Base-by-base conservation (phyloP, 2,797 vertebrate species). In the Lindbergichthys nudifrons region DNA sequence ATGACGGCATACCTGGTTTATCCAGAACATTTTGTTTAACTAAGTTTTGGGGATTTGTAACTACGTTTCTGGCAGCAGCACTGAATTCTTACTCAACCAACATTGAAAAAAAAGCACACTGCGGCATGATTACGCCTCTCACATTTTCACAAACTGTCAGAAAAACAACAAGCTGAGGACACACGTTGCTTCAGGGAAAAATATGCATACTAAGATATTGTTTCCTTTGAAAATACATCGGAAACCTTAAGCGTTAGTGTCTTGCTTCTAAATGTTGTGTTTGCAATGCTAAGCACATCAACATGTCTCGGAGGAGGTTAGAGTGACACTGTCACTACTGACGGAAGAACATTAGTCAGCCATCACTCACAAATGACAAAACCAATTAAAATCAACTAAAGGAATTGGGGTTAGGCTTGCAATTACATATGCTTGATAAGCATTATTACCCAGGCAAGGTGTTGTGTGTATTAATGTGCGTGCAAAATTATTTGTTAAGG, bases 201-300 rank as follows among this genome's bases (percentile, higher is more conserved):
- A 93, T 91, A 90, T 93, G 92, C 89, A 86, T 82, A 83, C 83
- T 83, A 79, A 88, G 90, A 93, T 92, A 92, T 91, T 91, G 92
- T 91, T 88, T 88, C 83, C 83, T 88, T 91, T 90, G 88, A 92
- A 92, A 90, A 89, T 78, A 83, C 86, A 84, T 84, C 18, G 80
- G 81, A 89, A 87, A 92, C 83, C 80, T 82, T 83, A 81, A 74
- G 80, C 86, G 84, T 86, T 85, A 82, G 79, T 87, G 84, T 87
- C 87, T 85, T 71, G 62, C 77, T 87, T 87, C 52, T 75, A 58
- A 89, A 75, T 59, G 69, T 70, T 76, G 78, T 73, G 79, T 89
- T 81, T 87, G 81, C 79, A 67, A 79, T 70, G 75, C 80, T 81
- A 83, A 87, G 78, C 85, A 86, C 73, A 70, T 73, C 65, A 54